Conservation (phyloP, 2,888 invertebrate species). For the Apamea anceps region DNA sequence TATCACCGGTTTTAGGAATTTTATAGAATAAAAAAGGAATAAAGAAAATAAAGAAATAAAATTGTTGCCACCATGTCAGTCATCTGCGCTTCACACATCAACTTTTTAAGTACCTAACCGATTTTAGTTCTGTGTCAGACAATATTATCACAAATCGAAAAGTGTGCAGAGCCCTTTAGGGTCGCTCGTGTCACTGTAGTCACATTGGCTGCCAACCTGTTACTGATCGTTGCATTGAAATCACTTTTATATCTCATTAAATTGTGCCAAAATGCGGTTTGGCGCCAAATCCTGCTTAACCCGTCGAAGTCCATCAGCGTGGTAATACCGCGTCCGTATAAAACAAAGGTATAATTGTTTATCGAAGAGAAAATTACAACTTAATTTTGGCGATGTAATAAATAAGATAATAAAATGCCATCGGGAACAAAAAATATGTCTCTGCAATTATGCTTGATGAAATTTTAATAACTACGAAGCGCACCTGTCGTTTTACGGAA, state of each 20-base stretch:
- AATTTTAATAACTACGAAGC: constrained; percentile 37
- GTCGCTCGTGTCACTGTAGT: neutral
- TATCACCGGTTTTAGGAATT: neutral
- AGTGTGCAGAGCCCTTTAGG: neutral
- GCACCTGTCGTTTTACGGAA: constrained; percentile 46
- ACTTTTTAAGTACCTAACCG: neutral
- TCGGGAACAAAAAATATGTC: constrained; percentile 12
- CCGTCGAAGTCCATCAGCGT: neutral
- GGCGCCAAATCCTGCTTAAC: constrained; percentile 13
- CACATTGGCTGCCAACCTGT: constrained; percentile 41
- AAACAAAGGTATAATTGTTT: constrained; percentile 5
- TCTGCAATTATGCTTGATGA: constrained; percentile 28
- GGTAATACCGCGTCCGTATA: neutral
- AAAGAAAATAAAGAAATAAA: no score
- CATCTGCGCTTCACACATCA: neutral
- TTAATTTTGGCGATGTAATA: constrained; percentile 30
- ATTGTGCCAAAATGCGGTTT: constrained; percentile 39
- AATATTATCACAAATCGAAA: constrained; percentile 5
- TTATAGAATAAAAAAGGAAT: no score
- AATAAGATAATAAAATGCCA: constrained; percentile 30
- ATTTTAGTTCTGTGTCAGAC: neutral
- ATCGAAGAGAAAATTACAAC: constrained; percentile 5
- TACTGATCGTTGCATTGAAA: constrained; percentile 38
- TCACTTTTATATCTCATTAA: constrained; percentile 35
- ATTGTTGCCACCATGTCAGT: neutral